These are phyloP conservation scores for Drosophila asahinai DNA, from an alignment of 1,140 invertebrate genomes.

Conservation along the genomic window DNA sequence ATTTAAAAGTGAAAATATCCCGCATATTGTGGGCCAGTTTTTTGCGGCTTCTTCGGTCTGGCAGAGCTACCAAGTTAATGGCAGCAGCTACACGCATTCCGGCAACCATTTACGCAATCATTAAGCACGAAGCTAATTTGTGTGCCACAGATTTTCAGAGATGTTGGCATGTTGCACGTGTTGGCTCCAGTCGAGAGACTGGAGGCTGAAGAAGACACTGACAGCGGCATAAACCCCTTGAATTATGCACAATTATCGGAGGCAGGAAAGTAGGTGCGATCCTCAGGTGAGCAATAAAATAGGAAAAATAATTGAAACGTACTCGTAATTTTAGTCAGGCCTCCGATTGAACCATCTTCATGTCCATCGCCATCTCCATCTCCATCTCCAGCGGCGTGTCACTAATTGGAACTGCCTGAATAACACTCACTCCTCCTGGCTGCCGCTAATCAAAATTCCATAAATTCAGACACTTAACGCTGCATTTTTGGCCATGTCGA, in stretches of 20 bases:
- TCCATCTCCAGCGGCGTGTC: constrained; percentile 38
- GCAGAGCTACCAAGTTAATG: constrained; percentile 57
- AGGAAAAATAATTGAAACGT: constrained; percentile 80
- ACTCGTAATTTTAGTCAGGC: constrained; percentile 73
- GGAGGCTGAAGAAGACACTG: constrained; percentile 38
- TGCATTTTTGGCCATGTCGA: constrained; percentile 50
- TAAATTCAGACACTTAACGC: constrained; percentile 66
- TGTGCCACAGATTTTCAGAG: constrained; percentile 65
- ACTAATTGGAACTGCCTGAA: constrained; percentile 64
- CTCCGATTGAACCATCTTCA: constrained; percentile 64
- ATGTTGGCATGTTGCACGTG: constrained; percentile 58
- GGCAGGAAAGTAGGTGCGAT: constrained; percentile 79
- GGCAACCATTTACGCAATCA: constrained; percentile 82
- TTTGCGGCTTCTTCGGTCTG: neutral
- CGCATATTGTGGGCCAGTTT: constrained; percentile 1
- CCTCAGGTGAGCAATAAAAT: constrained; percentile 70
- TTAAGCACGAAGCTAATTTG: constrained; percentile 82
- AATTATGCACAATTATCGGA: constrained; percentile 80
- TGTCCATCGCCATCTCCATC: constrained; percentile 3
- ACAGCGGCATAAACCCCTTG: constrained; percentile 76
- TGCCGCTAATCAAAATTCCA: constrained; percentile 75
- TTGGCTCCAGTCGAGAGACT: constrained; percentile 56
- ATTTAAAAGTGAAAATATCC: constrained; percentile 27
- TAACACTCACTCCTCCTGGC: constrained; percentile 12
- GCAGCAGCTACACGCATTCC: constrained; percentile 76